A percentile compares a stretch with the other conserved stretches of the same genome.
These are phyloP conservation scores for Pocillopora meandrina DNA, from an alignment of 92 coral and sea anemone genomes.

Conservation along the genomic window DNA sequence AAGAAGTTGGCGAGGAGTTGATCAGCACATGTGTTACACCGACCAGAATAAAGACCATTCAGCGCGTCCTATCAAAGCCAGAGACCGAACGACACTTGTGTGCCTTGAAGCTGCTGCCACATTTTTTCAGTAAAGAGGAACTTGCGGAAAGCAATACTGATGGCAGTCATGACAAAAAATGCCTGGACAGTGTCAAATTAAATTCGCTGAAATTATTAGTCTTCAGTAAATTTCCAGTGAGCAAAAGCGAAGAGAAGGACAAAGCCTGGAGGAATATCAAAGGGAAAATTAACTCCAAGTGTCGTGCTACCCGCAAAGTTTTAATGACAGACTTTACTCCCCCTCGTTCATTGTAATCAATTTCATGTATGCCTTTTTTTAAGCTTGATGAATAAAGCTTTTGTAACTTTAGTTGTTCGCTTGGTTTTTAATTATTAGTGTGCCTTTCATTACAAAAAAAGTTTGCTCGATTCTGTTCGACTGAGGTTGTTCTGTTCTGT, in stretches of 20 bases:
- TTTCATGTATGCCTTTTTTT: too few relatives aligned
- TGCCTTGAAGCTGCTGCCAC: constrained; percentile 21
- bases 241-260: constrained; percentile 10
- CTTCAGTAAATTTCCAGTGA: constrained; percentile 30
- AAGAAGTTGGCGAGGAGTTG: constrained; percentile 27
- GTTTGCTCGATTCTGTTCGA: too few relatives aligned
- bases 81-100: constrained; percentile 29
- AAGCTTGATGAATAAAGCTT: too few relatives aligned
- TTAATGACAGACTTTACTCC: too few relatives aligned
- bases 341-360: too few relatives aligned
- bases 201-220: constrained; percentile 25
- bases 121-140: constrained; percentile 21
- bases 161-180: constrained; percentile 38
- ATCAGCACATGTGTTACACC: constrained; percentile 22
- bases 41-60: background rate
- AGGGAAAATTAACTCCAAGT: constrained; percentile 23
- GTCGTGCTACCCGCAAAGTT: background rate
- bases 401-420: too few relatives aligned
- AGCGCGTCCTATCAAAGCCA: background rate
- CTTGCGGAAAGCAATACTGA: constrained; percentile 35
- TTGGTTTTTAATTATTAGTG: too few relatives aligned
- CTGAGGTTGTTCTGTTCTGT: too few relatives aligned
- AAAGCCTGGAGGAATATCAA: constrained; percentile 25
- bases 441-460: too few relatives aligned
- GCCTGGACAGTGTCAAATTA: constrained; percentile 24